phyloP scores from a whole-genome alignment of 2,797 vertebrate species.

The Chaetodon trifasciatus region DNA sequence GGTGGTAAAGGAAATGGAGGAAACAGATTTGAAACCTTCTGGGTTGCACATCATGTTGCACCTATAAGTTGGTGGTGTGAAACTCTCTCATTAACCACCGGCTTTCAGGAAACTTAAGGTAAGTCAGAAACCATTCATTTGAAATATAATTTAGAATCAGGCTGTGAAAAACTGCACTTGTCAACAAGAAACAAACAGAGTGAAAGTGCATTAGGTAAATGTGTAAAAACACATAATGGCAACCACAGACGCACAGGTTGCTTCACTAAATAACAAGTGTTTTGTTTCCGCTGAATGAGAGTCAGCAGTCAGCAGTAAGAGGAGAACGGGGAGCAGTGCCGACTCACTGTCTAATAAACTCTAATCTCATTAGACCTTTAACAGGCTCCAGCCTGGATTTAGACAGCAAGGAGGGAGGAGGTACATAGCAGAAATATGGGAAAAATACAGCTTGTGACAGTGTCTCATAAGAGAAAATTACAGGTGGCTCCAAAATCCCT shows the following conservation, averaged over 20 bases:
- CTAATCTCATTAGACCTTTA: conserved; percentile 79
- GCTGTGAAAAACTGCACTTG: not conserved
- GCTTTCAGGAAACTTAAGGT: not conserved
- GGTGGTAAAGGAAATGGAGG: not conserved
- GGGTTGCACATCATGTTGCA: not conserved
- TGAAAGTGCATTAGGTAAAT: conserved; percentile 4
- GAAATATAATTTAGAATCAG: not conserved
- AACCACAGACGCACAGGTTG: conserved; percentile 22
- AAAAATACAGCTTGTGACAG: conserved; percentile 48
- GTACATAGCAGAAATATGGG: conserved; percentile 45
- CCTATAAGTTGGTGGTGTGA: not conserved
- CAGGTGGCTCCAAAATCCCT: conserved; percentile 59
- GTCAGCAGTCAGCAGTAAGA: conserved; percentile 65
- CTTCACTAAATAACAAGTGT: conserved; percentile 42
- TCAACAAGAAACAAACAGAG: conserved; percentile 23
- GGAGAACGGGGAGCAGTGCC: conserved; percentile 58
- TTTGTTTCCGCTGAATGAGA: conserved; percentile 66
- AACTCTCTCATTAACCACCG: not conserved
- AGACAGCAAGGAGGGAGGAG: conserved; percentile 57
- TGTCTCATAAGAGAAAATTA: conserved; percentile 62
- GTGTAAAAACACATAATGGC: conserved; percentile 26
- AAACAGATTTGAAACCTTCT: not conserved
- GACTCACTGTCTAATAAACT: conserved; percentile 77
- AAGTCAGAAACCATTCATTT: not conserved
- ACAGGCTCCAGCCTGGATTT: conserved; percentile 71